Evolutionary conservation across 1,140 invertebrate genomes (phyloP), one percentile per base, ranked within the genome.

Genomic region (Schmidtea mediterranea): DNA sequence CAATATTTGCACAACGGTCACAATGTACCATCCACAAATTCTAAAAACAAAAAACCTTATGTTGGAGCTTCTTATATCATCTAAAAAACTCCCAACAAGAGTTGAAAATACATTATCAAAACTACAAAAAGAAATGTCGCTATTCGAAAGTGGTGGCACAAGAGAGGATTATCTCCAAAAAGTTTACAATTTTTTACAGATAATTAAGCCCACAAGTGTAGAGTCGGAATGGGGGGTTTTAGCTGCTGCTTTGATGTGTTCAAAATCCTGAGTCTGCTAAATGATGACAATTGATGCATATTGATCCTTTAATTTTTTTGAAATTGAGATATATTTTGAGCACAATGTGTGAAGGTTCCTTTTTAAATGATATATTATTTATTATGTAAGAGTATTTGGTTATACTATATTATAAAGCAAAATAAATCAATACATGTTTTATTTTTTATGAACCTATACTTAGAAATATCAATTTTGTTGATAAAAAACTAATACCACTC

Each of bases 191-290:
- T 46, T 46, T 12, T 13, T 16, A 45, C 32, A n/a, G 12, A 46
- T n/a, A 15, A 36, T 19, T 36, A 46, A 36, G 24, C 36, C 36
- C 16, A 3, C 12, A 46, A 22, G 26, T 46, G 36, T 47, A 19
- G 15, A 37, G 13, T 48, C 21, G 16, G 38, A 37, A 37, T 19
- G 36, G 38, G 10, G 19, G 18, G 18, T 15, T 47, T 48, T 36
- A 37, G 22, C 38, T 22, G 36, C 2, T 32, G 38, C 19, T 37
- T 37, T 38, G 21, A 48, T 13, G 22, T 37, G 38, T 19, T 36
- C 22, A 37, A 21, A 48, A 49, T 23, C 19, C 12, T 49, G 8
- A 16, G 40, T 36, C 38, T 26, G 40, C 38, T 40, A 49, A 26
- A 18, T 32, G 23, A 43, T 19, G 23, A 43, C 19, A 6, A 43